Base-by-base conservation (phyloP, 30 jellyfish, hydroid and myxozoan species). In the Phacellophora camtschatica region DNA sequence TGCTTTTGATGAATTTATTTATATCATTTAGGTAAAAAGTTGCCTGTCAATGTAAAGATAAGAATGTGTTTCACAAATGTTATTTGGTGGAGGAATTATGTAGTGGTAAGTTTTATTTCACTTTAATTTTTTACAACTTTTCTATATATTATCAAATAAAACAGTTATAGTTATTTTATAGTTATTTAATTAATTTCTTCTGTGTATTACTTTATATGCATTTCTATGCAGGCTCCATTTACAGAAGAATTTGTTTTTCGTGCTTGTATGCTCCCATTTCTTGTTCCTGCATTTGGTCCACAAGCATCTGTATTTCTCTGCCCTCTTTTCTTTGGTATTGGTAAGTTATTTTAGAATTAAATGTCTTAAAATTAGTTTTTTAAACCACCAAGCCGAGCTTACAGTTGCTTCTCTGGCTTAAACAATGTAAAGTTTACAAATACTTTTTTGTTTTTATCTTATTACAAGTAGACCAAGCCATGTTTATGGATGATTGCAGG, bases 241-340 rank as follows among this genome's bases (percentile, higher is more conserved):
- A 85, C 98, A 34, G 98, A 92, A 71, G 98, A 92, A 55, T 86
- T 92, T 70, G 93, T 92, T n/a, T 92, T 85, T 58, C 86, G 98
- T 4, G 95, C 98, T 0, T 92, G 98, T 74, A 81, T 92, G 96
- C 88, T 92, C 20, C 98, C 98, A 12, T 39, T 92, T 29, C 84
- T 92, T 25, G 88, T 80, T 48, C 96, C 95, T 1, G 82, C 81
- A 4, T 86, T 85, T 65, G 95, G 96, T 9, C 22, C 33, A 4
- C 66, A 10, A 34, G 63, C 64, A 8, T 65, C 95, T 0, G 88
- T 92, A 3, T 42, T 85, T 29, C 63, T 92, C 4, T 95, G 97
- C 27, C 98, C 98, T 35, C 68, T 85, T 32, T 92, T 92, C 77
- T 92, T 92, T 80, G 98, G 98, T 4, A 63, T 92, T 2, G 95